These are phyloP conservation scores for Labia minor DNA, from an alignment of 2,888 invertebrate species.

Conservation along the genomic window DNA sequence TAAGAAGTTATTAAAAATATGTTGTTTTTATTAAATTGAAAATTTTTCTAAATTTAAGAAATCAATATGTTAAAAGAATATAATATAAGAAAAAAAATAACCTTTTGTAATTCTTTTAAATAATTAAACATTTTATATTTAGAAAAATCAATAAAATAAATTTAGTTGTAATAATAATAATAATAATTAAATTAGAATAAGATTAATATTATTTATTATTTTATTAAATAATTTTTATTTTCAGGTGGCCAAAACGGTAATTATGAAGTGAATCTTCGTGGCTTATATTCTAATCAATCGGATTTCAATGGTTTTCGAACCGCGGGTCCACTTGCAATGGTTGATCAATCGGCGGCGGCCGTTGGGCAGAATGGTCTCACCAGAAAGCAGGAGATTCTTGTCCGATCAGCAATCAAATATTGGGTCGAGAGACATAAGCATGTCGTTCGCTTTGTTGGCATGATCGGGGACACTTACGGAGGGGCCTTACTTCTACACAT, in stretches of 20 bases:
- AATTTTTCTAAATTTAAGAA: too few species aligned
- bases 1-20: too few species aligned
- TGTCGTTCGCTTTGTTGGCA: slow-evolving; percentile 69
- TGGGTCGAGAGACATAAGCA: slow-evolving; percentile 86
- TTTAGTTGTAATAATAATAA: too few species aligned
- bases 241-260: slow-evolving; percentile 39
- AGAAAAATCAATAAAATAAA: too few species aligned
- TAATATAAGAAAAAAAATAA: too few species aligned
- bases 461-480: slow-evolving; percentile 74
- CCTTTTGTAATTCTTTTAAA: too few species aligned
- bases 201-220: too few species aligned
- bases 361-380: slow-evolving; percentile 68
- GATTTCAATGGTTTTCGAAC: slow-evolving; percentile 56
- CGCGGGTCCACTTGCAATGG: slow-evolving; percentile 19
- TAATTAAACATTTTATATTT: too few species aligned
- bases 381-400: slow-evolving; percentile 73
- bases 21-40: too few species aligned
- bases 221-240: too few species aligned
- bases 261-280: slow-evolving; percentile 54
- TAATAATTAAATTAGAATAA: too few species aligned
- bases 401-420: slow-evolving; percentile 76
- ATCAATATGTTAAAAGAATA: too few species aligned
- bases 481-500: slow-evolving; percentile 73
- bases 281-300: slow-evolving; percentile 64
- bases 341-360: slow-evolving; percentile 21